Conservation (phyloP, 2,888 invertebrate species). For the Thyatira batis region DNA sequence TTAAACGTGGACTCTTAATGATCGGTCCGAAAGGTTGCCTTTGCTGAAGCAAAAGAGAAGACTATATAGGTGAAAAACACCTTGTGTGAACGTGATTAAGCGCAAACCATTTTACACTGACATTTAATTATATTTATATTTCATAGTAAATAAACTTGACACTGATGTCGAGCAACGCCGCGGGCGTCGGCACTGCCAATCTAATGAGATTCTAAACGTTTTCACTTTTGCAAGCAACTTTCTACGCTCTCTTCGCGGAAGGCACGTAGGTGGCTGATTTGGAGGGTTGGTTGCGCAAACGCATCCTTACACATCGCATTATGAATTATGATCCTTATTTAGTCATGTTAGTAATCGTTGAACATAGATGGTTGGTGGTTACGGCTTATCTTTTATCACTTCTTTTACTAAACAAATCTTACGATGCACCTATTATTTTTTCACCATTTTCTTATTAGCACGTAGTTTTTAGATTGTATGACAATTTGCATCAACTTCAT, state of each 20-base stretch:
- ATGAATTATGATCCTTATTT: conserved; percentile 24
- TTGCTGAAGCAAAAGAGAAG: too few relatives aligned
- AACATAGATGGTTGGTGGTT: too few relatives aligned
- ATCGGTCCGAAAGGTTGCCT: too few relatives aligned
- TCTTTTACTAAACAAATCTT: too few relatives aligned
- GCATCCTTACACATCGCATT: conserved; percentile 9
- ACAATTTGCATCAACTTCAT: too few relatives aligned
- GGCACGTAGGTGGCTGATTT: conserved; percentile 38
- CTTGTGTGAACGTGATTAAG: too few relatives aligned
- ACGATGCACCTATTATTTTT: too few relatives aligned
- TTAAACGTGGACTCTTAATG: too few relatives aligned
- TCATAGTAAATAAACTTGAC: neutral
- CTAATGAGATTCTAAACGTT: conserved; percentile 35
- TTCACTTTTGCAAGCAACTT: conserved; percentile 65
- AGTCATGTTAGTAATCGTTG: conserved; percentile 23
- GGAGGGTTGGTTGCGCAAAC: conserved; percentile 42
- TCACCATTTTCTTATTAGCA: too few relatives aligned
- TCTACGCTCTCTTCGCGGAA: conserved; percentile 58
- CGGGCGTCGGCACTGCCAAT: neutral
- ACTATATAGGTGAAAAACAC: too few relatives aligned
- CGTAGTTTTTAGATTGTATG: too few relatives aligned
- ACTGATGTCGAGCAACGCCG: neutral
- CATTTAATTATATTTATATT: neutral
- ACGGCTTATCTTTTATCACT: too few relatives aligned
- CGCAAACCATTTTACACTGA: neutral